A percentile compares a stretch with the other conserved stretches of the same genome.
phyloP scores from a whole-genome alignment of 1,140 invertebrate species.

The Alviniconcha marisindica region DNA sequence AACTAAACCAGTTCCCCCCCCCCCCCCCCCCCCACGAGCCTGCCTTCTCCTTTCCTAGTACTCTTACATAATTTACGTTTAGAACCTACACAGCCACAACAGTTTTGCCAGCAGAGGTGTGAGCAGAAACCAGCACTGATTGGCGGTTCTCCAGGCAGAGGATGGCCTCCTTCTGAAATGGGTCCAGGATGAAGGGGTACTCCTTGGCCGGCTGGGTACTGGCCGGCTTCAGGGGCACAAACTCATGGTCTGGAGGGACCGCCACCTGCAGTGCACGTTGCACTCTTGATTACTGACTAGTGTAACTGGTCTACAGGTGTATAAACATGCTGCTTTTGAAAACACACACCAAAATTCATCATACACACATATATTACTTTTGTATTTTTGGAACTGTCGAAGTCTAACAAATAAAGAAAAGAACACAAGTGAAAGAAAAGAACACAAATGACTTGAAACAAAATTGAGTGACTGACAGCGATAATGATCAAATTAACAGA shows the following conservation, averaged over 20 bases:
- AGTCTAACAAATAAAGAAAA: too few relatives aligned
- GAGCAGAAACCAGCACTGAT: slow-evolving; percentile 98
- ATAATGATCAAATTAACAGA: too few relatives aligned
- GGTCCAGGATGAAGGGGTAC: slow-evolving; percentile 97
- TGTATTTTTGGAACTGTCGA: too few relatives aligned
- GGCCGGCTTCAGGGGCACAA: slow-evolving; percentile 80
- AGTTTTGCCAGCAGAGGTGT: slow-evolving; percentile 99
- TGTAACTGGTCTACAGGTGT: too few relatives aligned
- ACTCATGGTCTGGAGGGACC: slow-evolving; percentile 89
- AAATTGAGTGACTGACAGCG: too few relatives aligned
- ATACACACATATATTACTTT: too few relatives aligned
- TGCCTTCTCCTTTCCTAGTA: neutral
- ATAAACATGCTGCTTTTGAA: too few relatives aligned
- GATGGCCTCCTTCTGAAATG: slow-evolving; percentile 99
- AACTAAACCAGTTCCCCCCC: neutral
- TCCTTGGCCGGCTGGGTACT: slow-evolving; percentile 85
- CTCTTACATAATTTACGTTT: neutral
- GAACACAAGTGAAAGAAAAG: too few relatives aligned
- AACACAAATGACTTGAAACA: too few relatives aligned
- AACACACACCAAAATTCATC: too few relatives aligned
- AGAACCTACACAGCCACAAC: slow-evolving; percentile 95
- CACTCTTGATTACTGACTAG: too few relatives aligned
- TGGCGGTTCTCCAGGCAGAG: slow-evolving; percentile 98
- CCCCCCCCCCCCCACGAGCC: neutral
- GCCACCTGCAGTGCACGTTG: too few relatives aligned